These are phyloP conservation scores for Ephestia elutella DNA, from an alignment of 1,140 invertebrate genomes.

Conservation along the genomic window DNA sequence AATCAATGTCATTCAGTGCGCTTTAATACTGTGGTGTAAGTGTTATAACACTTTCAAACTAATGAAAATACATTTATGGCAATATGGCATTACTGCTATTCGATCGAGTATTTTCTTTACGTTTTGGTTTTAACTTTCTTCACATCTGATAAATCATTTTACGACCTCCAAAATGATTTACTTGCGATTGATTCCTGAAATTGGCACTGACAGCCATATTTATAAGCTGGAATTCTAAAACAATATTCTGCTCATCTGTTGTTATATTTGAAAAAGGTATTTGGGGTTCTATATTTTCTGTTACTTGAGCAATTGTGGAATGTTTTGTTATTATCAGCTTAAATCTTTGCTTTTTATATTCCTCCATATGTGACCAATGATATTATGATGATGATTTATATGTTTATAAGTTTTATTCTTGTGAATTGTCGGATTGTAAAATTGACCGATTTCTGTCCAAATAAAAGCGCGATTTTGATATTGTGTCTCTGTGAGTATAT, in stretches of 20 bases:
- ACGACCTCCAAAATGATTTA: neutral
- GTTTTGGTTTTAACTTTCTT: neutral
- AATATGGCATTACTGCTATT: neutral
- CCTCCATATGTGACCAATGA: neutral
- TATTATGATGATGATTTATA: neutral
- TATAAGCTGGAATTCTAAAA: neutral
- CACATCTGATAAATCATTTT: neutral
- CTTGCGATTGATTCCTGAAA: conserved; percentile 1
- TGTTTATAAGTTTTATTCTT: neutral
- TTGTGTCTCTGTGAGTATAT: conserved; percentile 6
- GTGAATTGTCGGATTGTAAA: neutral
- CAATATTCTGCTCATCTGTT: neutral
- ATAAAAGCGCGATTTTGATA: neutral
- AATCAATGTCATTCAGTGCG: neutral
- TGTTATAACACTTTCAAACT: neutral
- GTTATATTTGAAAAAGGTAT: neutral
- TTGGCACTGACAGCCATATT: neutral
- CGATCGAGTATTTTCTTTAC: neutral
- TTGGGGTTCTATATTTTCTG: neutral
- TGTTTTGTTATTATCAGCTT: too few relatives aligned
- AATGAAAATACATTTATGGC: neutral
- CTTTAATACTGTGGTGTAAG: neutral
- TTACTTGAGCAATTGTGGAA: neutral
- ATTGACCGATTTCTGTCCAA: neutral
- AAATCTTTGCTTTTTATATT: neutral